Conservation (phyloP, 1,140 invertebrate species). For the Papilio polytes region DNA sequence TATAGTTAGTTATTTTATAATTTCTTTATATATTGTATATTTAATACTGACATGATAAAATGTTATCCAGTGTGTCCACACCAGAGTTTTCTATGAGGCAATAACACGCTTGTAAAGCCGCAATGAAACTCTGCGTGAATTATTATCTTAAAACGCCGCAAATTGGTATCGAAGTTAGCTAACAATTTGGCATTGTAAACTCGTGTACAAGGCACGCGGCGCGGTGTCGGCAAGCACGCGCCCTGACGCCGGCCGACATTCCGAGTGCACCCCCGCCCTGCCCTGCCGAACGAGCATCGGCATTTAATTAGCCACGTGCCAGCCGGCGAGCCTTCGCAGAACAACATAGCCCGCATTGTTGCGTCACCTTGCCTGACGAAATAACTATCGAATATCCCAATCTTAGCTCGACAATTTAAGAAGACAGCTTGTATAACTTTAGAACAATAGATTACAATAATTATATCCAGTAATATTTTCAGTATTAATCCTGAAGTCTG, state of each 20-base stretch:
- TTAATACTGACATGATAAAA: neutral
- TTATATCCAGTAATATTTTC: neutral
- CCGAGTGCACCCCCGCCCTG: constrained; percentile 62
- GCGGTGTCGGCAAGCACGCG: constrained; percentile 59
- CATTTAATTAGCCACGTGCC: constrained; percentile 82
- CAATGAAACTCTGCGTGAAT: constrained; percentile 9
- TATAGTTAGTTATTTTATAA: neutral
- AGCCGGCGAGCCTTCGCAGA: constrained; percentile 59
- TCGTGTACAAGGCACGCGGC: constrained; percentile 58
- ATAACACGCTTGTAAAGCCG: neutral
- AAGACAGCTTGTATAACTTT: neutral
- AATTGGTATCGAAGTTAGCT: constrained; percentile 53
- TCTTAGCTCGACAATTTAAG: constrained; percentile 7
- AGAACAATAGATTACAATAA: neutral
- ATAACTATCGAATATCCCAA: constrained; percentile 57
- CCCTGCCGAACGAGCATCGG: constrained; percentile 63
- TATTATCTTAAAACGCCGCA: constrained; percentile 43
- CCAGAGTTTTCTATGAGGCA: too few species aligned
- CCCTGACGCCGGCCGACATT: constrained; percentile 66
- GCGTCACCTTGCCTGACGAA: constrained; percentile 61
- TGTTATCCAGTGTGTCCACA: too few species aligned
- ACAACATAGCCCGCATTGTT: constrained; percentile 72
- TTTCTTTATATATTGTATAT: neutral
- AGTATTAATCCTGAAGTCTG: constrained; percentile 11
- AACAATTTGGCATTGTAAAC: constrained; percentile 71